Percentiles rank a stretch among this genome's conserved stretches.
These are phyloP conservation scores for Tenrec ecaudatus DNA, from an alignment of 2,113 vertebrate species.

Conservation along the genomic window DNA sequence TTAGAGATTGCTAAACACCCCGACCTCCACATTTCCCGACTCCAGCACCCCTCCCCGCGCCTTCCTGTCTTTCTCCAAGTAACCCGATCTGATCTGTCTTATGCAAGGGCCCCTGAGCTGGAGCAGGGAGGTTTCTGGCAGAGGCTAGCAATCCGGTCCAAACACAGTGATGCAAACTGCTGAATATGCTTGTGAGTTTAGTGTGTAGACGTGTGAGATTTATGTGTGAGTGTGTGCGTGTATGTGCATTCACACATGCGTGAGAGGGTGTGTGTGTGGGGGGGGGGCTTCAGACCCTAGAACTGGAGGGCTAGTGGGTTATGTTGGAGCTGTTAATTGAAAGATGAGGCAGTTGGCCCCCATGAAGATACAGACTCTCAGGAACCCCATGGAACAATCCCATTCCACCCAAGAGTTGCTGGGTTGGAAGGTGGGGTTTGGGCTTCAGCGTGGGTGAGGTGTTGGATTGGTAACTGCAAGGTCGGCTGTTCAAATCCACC, in stretches of 20 bases:
- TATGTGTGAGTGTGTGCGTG: neutral
- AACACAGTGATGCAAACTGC: neutral
- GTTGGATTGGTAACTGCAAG: too few relatives aligned
- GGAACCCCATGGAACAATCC: too few relatives aligned
- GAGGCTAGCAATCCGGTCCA: neutral
- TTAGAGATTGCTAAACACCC: neutral
- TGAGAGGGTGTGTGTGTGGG: rapidly evolving
- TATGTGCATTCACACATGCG: too few relatives aligned
- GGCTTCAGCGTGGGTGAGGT: too few relatives aligned
- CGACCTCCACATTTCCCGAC: neutral
- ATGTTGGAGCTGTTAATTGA: too few relatives aligned
- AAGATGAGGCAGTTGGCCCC: too few relatives aligned
- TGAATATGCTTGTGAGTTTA: neutral
- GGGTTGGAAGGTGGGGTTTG: too few relatives aligned
- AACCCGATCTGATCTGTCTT: neutral
- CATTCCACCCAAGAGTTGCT: too few relatives aligned
- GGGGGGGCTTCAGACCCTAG: rapidly evolving
- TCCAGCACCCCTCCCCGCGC: neutral
- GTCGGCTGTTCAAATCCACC: too few relatives aligned
- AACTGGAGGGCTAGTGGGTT: too few relatives aligned
- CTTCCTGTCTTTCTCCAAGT: neutral
- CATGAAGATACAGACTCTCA: too few relatives aligned
- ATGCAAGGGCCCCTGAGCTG: neutral
- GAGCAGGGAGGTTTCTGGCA: neutral
- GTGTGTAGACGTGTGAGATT: neutral